Conservation (phyloP, 2,797 vertebrate species). For the Danionella dracula region DNA sequence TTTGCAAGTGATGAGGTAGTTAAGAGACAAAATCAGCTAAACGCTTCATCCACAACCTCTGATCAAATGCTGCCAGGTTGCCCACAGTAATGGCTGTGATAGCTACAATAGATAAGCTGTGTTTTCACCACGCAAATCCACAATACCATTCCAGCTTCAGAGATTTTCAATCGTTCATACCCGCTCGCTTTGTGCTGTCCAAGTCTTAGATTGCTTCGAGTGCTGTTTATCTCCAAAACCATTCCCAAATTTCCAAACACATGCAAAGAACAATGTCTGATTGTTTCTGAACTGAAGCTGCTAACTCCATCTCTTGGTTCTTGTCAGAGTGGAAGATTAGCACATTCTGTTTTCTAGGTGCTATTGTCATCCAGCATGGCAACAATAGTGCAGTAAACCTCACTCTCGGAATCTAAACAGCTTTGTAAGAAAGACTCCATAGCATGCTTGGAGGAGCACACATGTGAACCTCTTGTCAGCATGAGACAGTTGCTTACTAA, state of each 20-base stretch:
- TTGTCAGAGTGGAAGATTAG: constrained; percentile 70
- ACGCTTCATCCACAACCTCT: constrained; percentile 53
- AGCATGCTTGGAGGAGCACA: constrained; percentile 50
- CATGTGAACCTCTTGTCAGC: constrained; percentile 51
- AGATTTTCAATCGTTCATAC: constrained; percentile 57
- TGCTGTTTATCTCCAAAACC: constrained; percentile 66
- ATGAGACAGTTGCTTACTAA: constrained; percentile 42
- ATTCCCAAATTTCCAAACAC: constrained; percentile 63
- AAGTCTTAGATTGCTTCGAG: constrained; percentile 63
- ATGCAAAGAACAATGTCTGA: constrained; percentile 63
- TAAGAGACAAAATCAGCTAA: constrained; percentile 56
- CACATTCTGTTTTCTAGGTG: constrained; percentile 60
- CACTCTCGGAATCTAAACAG: constrained; percentile 54
- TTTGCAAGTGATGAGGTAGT: constrained; percentile 56
- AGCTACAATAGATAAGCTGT: constrained; percentile 63
- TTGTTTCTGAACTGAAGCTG: constrained; percentile 63
- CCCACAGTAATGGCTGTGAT: constrained; percentile 54
- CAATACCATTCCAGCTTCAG: constrained; percentile 52
- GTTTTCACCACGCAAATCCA: constrained; percentile 48
- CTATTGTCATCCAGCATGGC: constrained; percentile 58
- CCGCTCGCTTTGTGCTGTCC: constrained; percentile 51
- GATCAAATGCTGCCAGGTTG: constrained; percentile 52
- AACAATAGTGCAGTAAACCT: constrained; percentile 63
- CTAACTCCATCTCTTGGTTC: constrained; percentile 55
- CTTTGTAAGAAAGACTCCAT: constrained; percentile 55